Evolutionary conservation across 1,140 invertebrate genomes (phyloP), one percentile per base, ranked within the genome.

Genomic region (Achroia grisella): DNA sequence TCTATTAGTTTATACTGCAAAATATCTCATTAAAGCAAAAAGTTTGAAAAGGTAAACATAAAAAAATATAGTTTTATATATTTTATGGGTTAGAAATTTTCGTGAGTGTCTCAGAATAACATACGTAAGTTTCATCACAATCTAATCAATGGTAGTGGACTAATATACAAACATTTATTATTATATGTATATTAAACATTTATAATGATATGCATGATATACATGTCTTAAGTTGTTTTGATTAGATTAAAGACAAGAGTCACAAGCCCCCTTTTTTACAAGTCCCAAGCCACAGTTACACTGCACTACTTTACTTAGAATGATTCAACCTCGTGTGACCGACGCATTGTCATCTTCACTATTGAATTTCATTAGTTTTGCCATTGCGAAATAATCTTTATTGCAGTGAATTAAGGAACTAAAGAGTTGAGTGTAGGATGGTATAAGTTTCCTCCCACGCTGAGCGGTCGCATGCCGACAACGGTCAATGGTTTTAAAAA

Each of bases 271-370:
- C 2, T 6, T 23, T 23, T 23, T 23, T 23, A 6, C 6, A 46
- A 61, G 37, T 65, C 57, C 46, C 62, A 66, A 55, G 61, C 36
- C 71, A 71, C 68, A 71, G 68, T 69, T 65, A 77, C 62, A 77
- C 57, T 74, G 71, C 62, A 73, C 74, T 72, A 74, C 51, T 77
- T 72, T 64, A 66, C 64, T 71, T 71, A 48, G 31, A 56, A 44
- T 56, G 60, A 64, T 67, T 68, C 59, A 67, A 67, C 52, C 56
- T 56, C 62, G 73, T 74, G 73, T 45, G 73, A 77, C 67, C 55
- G 57, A 53, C 36, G 71, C 48, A 77, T 77, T 77, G 73, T 74
- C 44, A 55, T 57, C 29, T 44, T 43, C 45, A 46, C 61, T 44
- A 62, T 44, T 33, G 44, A 50, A 52, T 13, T 28, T 17, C 15